Conservation (phyloP, 2,888 invertebrate species). For the Pristionchus entomophagus region DNA sequence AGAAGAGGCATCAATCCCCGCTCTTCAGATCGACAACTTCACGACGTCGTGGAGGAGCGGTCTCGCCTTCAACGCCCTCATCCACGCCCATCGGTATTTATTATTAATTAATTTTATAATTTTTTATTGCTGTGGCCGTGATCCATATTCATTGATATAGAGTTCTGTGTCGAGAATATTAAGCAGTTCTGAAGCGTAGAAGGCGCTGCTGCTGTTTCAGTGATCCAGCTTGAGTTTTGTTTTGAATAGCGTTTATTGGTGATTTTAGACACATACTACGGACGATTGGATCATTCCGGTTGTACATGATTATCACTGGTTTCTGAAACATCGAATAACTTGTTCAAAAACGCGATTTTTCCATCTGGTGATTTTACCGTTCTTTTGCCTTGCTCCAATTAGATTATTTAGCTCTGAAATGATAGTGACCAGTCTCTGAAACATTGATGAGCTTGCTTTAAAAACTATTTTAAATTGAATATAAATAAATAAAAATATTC, state of each 20-base stretch:
- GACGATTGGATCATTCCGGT: too few relatives aligned
- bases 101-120: background rate
- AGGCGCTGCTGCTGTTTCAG: too few relatives aligned
- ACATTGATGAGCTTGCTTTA: background rate
- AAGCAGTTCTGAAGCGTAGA: too few relatives aligned
- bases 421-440: background rate
- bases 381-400: too few relatives aligned
- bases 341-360: too few relatives aligned
- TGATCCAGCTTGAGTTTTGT: background rate
- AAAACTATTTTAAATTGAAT: background rate
- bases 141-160: too few relatives aligned
- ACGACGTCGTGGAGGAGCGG: conserved; percentile 93
- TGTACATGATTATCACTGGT: too few relatives aligned
- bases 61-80: conserved; percentile 97
- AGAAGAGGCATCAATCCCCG: background rate
- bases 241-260: background rate
- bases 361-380: too few relatives aligned
- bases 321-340: too few relatives aligned
- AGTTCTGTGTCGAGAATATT: too few relatives aligned
- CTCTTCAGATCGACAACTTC: conserved; percentile 77
- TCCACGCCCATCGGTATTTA: conserved; percentile 87
- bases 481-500: background rate
- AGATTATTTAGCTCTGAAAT: too few relatives aligned
- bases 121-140: too few relatives aligned
- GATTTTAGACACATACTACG: background rate